Conservation (phyloP, 2,113 vertebrate species). For the Anoura caudifer region DNA sequence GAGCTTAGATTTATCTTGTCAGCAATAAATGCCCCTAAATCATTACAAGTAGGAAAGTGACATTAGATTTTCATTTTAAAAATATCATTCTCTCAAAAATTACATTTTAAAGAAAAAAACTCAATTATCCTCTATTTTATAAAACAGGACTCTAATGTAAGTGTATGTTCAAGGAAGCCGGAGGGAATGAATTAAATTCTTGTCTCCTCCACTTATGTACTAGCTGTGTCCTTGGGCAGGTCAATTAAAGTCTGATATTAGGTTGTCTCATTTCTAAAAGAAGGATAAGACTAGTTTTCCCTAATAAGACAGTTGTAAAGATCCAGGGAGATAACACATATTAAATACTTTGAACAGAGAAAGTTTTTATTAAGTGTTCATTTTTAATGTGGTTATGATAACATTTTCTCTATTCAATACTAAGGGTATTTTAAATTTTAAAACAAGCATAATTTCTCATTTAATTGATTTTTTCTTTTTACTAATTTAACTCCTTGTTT, state of each 20-base stretch:
- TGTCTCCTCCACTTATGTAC: background rate
- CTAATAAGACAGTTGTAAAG: background rate
- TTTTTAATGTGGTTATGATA: background rate
- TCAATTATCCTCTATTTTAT: background rate
- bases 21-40: background rate
- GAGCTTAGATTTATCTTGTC: background rate
- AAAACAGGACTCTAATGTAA: background rate
- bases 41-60: background rate
- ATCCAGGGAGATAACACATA: background rate
- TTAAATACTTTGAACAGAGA: background rate
- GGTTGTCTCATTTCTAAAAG: background rate
- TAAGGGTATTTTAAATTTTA: background rate
- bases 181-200: background rate
- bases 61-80: background rate
- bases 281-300: background rate
- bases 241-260: background rate
- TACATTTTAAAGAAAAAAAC: background rate
- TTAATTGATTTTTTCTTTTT: background rate
- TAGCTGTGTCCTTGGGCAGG: background rate
- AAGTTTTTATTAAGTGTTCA: background rate
- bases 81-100: background rate
- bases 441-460: background rate
- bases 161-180: background rate
- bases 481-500: background rate
- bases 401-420: background rate